Evolutionary conservation across 2,797 vertebrate species (phyloP).

Genomic region (Lacerta agilis): DNA sequence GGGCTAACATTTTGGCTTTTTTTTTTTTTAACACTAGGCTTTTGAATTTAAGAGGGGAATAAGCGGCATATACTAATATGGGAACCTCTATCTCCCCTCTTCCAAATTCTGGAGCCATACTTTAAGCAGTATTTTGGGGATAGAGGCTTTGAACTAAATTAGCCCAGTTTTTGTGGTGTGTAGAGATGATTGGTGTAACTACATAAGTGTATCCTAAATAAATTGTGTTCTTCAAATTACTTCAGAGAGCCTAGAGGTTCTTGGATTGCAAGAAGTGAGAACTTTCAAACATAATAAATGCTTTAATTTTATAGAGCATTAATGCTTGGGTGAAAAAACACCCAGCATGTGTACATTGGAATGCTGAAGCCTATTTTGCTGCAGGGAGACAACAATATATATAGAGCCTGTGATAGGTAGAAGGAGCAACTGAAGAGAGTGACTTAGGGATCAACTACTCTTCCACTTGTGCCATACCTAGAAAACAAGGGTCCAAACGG

Average conservation of each 20-base stretch:
- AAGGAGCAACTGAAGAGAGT: background rate
- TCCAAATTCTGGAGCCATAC: background rate
- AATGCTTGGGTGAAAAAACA: too few species aligned
- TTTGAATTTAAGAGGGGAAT: background rate
- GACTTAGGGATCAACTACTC: background rate
- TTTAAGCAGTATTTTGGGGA: background rate
- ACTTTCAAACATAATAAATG: too few species aligned
- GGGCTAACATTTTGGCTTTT: background rate
- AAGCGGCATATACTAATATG: background rate
- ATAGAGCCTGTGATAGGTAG: background rate
- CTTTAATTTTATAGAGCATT: too few species aligned
- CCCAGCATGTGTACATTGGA: background rate
- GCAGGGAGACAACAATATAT: background rate
- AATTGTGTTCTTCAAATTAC: too few species aligned
- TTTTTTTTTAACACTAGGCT: background rate
- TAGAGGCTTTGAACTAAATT: background rate
- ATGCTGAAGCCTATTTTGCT: background rate
- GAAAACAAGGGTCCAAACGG: too few species aligned
- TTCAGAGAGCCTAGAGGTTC: too few species aligned
- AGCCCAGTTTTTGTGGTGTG: background rate
- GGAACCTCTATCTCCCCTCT: background rate
- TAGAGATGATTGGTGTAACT: background rate
- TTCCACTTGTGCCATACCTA: too few species aligned
- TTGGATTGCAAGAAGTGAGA: too few species aligned
- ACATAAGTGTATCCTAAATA: too few species aligned